Conservation (phyloP, 2,888 invertebrate species). For the Phorcus lineatus region DNA sequence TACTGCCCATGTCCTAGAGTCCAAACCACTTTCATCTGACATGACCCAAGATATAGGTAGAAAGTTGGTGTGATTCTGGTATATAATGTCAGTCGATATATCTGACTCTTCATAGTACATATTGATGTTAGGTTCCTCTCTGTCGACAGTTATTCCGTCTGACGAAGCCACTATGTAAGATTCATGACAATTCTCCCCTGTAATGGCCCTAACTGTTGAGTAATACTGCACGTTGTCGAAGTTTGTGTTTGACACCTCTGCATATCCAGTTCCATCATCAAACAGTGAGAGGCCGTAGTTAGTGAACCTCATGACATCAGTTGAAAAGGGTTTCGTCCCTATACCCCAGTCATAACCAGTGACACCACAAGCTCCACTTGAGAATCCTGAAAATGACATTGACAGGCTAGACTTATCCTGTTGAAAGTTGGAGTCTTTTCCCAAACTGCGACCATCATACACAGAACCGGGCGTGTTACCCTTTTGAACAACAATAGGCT, state of each 20-base stretch:
- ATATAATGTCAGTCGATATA: not conserved
- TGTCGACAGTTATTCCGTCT: constrained; percentile 55
- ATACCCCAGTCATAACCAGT: constrained; percentile 59
- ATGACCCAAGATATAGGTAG: not conserved
- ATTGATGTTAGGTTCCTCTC: constrained; percentile 37
- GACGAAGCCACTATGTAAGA: constrained; percentile 56
- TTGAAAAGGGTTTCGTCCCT: constrained; percentile 52
- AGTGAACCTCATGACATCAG: constrained; percentile 54
- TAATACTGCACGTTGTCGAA: constrained; percentile 53
- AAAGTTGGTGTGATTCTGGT: not conserved
- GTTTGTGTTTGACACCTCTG: constrained; percentile 50
- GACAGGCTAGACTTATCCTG: constrained; percentile 53
- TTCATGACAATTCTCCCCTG: constrained; percentile 52
- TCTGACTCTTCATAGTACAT: not conserved
- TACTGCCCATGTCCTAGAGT: not conserved
- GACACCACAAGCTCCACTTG: constrained; percentile 58
- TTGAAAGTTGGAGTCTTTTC: constrained; percentile 47
- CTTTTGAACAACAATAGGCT: constrained; percentile 36
- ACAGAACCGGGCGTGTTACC: constrained; percentile 50
- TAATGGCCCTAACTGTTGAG: constrained; percentile 54
- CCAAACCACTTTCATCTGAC: not conserved
- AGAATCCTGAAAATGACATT: constrained; percentile 59
- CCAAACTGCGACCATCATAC: constrained; percentile 51
- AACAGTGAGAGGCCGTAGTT: constrained; percentile 55
- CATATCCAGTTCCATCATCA: constrained; percentile 51